Evolutionary conservation across 2,113 vertebrate genomes (phyloP).

Genomic region (Dipodomys stephensi): DNA sequence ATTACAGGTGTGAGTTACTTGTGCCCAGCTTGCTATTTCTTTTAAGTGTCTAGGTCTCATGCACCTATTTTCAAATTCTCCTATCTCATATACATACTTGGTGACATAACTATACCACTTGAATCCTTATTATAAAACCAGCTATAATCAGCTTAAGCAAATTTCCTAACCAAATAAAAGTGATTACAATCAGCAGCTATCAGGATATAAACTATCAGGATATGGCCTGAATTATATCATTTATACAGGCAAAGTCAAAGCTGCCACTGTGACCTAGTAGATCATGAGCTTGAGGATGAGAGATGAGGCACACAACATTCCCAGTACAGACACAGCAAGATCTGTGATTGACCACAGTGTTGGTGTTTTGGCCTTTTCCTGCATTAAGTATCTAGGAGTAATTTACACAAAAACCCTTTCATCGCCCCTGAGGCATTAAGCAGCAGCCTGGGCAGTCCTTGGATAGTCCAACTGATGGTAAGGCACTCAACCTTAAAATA

Average conservation of each 20-base stretch:
- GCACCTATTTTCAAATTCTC: conserved; percentile 2
- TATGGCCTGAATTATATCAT: not conserved
- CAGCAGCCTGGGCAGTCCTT: not conserved
- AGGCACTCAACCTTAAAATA: not conserved
- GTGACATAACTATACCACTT: not conserved
- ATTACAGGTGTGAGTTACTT: no score
- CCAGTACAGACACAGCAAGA: not conserved
- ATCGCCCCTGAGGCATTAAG: not conserved
- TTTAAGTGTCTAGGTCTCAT: not conserved
- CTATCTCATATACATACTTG: not conserved
- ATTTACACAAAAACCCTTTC: not conserved
- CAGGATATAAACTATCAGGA: not conserved
- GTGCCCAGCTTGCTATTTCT: not conserved
- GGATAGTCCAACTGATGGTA: not conserved
- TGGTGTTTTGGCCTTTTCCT: not conserved
- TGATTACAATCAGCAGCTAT: not conserved
- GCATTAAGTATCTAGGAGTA: not conserved
- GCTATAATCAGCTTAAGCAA: not conserved
- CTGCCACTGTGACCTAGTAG: not conserved
- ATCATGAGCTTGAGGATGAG: not conserved
- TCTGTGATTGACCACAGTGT: not conserved
- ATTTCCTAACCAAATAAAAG: conserved; percentile 5
- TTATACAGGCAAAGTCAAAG: not conserved
- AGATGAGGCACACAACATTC: not conserved
- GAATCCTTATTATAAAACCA: not conserved